phyloP scores from a whole-genome alignment of 92 coral and sea anemone species.

The Epizoanthus ramosus region DNA sequence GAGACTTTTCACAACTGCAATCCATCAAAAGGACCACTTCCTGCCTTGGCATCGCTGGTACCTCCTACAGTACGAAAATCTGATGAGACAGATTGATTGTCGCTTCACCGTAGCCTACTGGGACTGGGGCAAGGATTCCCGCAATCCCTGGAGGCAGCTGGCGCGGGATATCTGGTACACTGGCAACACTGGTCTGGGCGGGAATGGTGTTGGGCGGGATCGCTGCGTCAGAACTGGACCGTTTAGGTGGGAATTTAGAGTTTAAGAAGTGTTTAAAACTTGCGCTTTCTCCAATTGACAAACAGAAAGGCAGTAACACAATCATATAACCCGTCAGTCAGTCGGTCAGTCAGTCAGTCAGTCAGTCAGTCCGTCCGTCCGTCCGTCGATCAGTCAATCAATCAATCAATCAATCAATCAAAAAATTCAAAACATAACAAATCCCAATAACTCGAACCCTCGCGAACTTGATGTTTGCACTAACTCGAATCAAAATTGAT shows the following conservation, averaged over 20 bases:
- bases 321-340: too few species aligned
- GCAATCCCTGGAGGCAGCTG: conserved; percentile 44
- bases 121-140: conserved; percentile 61
- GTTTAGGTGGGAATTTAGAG: conserved; percentile 26
- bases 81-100: conserved; percentile 51
- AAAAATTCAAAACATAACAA: too few species aligned
- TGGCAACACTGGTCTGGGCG: conserved; percentile 46
- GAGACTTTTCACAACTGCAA: conserved; percentile 14
- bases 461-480: too few species aligned
- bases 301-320: too few species aligned
- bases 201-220: conserved; percentile 39
- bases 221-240: conserved; percentile 60
- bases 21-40: conserved; percentile 48
- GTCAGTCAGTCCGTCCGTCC: too few species aligned
- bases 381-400: too few species aligned
- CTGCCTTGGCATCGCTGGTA: conserved; percentile 58
- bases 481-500: too few species aligned
- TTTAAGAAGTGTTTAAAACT: too few species aligned
- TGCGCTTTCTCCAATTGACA: too few species aligned
- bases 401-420: too few species aligned
- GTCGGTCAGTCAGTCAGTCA: too few species aligned
- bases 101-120: conserved; percentile 61
- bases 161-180: conserved; percentile 44
- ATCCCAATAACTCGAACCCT: too few species aligned
- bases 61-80: conserved; percentile 40